A percentile compares a stretch with the other conserved stretches of the same genome.
These are phyloP conservation scores for Drosophila peninsularis DNA, from an alignment of 2,888 invertebrate species.

Conservation along the genomic window DNA sequence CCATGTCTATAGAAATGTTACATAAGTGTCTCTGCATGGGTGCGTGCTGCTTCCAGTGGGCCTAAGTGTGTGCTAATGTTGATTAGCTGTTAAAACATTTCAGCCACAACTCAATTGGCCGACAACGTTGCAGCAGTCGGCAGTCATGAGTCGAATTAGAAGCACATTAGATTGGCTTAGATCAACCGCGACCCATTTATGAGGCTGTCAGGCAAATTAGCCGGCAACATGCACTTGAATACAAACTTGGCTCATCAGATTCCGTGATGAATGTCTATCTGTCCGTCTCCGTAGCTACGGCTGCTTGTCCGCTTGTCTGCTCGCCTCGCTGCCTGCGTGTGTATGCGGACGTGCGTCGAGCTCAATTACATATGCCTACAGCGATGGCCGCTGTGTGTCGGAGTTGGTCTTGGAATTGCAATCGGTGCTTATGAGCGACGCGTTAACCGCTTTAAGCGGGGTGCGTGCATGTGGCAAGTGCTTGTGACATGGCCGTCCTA, in stretches of 20 bases:
- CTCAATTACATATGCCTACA: constrained; percentile 59
- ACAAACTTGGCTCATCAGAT: constrained; percentile 48
- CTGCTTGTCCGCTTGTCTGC: background rate
- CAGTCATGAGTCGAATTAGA: constrained; percentile 30
- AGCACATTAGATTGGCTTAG: constrained; percentile 31
- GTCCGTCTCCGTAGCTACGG: background rate
- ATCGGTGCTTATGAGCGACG: constrained; percentile 49
- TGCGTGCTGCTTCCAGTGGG: background rate
- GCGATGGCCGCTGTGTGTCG: constrained; percentile 13
- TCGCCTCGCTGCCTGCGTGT: constrained; percentile 18
- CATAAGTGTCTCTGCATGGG: background rate
- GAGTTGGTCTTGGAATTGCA: constrained; percentile 18
- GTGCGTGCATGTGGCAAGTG: constrained; percentile 34
- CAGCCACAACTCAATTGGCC: constrained; percentile 48
- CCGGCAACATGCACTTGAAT: constrained; percentile 47
- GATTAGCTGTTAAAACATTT: constrained; percentile 63
- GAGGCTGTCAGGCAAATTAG: constrained; percentile 64
- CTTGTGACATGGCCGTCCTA: constrained; percentile 38
- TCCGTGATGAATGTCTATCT: constrained; percentile 14
- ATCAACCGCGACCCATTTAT: constrained; percentile 55
- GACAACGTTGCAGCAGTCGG: constrained; percentile 2
- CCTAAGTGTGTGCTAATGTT: constrained; percentile 36
- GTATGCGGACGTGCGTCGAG: constrained; percentile 37
- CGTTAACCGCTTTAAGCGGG: constrained; percentile 64
- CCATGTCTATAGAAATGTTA: background rate